Conservation (phyloP, 2,113 vertebrate species). For the Agelaius phoeniceus region DNA sequence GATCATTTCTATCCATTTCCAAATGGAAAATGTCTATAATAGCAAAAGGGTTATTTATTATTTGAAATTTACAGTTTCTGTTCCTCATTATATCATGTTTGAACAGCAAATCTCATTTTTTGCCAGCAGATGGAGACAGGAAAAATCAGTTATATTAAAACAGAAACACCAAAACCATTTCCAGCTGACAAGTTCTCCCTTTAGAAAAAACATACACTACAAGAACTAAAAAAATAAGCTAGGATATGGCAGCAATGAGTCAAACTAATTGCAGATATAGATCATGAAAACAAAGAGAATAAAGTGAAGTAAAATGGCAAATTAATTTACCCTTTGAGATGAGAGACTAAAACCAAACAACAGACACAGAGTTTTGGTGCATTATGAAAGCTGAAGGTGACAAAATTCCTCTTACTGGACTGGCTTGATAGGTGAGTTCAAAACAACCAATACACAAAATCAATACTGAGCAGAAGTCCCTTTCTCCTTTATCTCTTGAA, state of each 20-base stretch:
- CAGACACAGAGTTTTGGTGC: not conserved
- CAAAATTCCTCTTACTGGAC: not conserved
- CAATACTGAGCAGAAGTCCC: not conserved
- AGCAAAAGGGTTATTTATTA: not conserved
- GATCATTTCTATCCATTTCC: not conserved
- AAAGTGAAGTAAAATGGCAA: not conserved
- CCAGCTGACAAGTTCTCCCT: not conserved
- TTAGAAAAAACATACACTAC: not conserved
- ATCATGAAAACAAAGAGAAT: not conserved
- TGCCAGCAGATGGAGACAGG: conserved; percentile 64
- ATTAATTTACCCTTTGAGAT: not conserved
- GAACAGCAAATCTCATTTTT: conserved; percentile 24
- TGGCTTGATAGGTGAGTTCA: not conserved
- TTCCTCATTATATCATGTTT: not conserved
- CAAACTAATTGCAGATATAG: not conserved
- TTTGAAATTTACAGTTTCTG: not conserved
- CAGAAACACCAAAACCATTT: not conserved
- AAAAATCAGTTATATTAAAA: conserved; percentile 18
- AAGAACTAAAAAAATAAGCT: not conserved
- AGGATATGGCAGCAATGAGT: not conserved
- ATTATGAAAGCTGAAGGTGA: not conserved
- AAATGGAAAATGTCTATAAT: not conserved
- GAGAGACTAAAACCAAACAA: not conserved
- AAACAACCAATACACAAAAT: not conserved
- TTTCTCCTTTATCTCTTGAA: not conserved